A percentile compares a stretch with the other conserved stretches of the same genome.
Conservation (phyloP, 1,140 invertebrate genomes). For the Charaxes varanes region DNA sequence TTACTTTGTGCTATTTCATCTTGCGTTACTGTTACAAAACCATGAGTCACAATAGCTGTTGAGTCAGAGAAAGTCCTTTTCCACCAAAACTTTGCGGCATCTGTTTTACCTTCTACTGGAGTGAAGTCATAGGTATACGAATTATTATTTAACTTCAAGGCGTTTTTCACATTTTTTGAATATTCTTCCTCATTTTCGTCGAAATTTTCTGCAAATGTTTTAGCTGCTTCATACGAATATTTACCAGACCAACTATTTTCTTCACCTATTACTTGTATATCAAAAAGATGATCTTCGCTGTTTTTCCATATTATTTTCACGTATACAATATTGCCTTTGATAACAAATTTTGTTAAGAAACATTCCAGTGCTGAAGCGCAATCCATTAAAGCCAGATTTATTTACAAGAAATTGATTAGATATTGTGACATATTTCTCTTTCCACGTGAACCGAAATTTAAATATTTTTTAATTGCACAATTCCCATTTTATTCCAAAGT, state of each 20-base stretch:
- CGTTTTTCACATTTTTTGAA: slow-evolving; percentile 28
- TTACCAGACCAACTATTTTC: slow-evolving; percentile 36
- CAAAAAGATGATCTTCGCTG: slow-evolving; percentile 34
- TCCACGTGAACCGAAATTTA: no score
- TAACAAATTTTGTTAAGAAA: slow-evolving; percentile 28
- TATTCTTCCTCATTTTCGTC: slow-evolving; percentile 40
- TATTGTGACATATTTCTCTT: no score
- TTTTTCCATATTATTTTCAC: slow-evolving; percentile 37
- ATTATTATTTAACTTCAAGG: slow-evolving; percentile 20
- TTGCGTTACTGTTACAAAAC: slow-evolving; percentile 33
- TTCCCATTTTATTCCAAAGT: no score
- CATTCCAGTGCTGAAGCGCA: background rate
- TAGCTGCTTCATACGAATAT: slow-evolving; percentile 33
- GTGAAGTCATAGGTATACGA: slow-evolving; percentile 34
- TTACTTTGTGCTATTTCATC: slow-evolving; percentile 25
- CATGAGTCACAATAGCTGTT: slow-evolving; percentile 31
- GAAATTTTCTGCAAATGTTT: slow-evolving; percentile 25
- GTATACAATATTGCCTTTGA: slow-evolving; percentile 29
- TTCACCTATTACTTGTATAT: slow-evolving; percentile 36
- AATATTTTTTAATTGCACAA: no score
- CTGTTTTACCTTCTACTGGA: slow-evolving; percentile 6
- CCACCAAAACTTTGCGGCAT: slow-evolving; percentile 39
- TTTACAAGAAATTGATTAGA: no score
- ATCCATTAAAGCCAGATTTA: no score
- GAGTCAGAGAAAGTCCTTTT: slow-evolving; percentile 36